Base-by-base conservation (phyloP, 2,797 vertebrate genomes). In the Eospalax fontanierii region DNA sequence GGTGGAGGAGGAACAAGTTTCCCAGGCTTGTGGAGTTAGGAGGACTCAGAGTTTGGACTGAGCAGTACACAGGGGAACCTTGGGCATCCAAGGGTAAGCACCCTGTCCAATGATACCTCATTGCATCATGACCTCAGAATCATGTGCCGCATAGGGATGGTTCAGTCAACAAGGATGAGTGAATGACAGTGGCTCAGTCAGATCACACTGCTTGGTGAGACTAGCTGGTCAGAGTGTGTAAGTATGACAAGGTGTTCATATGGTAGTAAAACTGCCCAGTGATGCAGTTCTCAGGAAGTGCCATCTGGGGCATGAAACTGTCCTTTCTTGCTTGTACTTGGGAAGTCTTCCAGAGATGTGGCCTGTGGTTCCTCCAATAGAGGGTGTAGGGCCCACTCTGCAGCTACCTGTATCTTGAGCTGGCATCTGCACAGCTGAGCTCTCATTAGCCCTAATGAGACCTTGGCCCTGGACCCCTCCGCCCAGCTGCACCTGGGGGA, bases 11-110 rank as follows among this genome's bases (percentile, higher is more conserved):
- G 68, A 30, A 22, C 0, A 2, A 16, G 80, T 82, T 96, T 96
- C 97, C 97, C 87, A 94, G 96, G 96, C 94, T 98, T 97, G 96
- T 97, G 97, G 96, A 97, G 97, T 97, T 97, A 98, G 85, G 19
- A 30, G 66, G 80, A 95, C 95, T 89, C 87, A 70, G 87, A 19
- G 18, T 82, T 50, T 61, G 59, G 57, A 22, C 19, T 43, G 78
- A 89, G 70, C 26, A 6, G 35, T 70, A 73, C 75, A 78, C 73
- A 24, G 18, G 43, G 70, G 68, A 50, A 8, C 4, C 61, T 73
- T 54, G 1, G 21, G 12, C 43, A 50, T 59, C 78, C 88, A 59
- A 21, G n/a, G n/a, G 43, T 74, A 65, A 70, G 57, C 66, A 15
- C 63, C 73, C 63, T 89, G n/a, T 28, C 54, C 22, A 3, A 61